Evolutionary conservation across 2,888 invertebrate genomes (phyloP), one percentile per base, ranked within the genome.

Genomic region (Temnothorax unifasciatus): DNA sequence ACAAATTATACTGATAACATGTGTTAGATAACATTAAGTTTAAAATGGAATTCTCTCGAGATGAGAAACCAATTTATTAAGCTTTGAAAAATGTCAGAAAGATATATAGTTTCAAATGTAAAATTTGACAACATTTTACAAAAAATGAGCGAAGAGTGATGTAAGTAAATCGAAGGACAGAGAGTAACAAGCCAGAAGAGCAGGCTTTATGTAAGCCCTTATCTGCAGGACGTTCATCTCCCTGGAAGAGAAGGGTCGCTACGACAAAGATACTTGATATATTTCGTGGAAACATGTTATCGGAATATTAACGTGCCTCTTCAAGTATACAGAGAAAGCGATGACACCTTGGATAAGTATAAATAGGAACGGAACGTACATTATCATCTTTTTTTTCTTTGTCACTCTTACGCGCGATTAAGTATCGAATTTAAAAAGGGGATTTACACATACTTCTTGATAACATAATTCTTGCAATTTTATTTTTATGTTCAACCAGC

Each of bases 271-370:
- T 64, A 69, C 52, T 63, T 86, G 71, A 84, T 85, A 82, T 34
- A 74, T 76, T 76, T 29, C 25, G 13, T 41, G 59, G 68, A 84
- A 38, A 21, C 71, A 79, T 81, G 84, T 86, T 90, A 89, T 87
- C 87, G 81, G 86, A 90, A 89, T 89, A 90, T 89, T 90, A 89
- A 88, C 87, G 84, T 81, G 25, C 71, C 5, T 68, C n/a, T 68
- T 68, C 25, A 29, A 50, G 8, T 21, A 41, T 64, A 18, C 18
- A n/a, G 18, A 13, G 11, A 52, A 64, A 15, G 18, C 2, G 52
- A 76, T 52, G 41, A 54, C 18, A 68, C 3, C n/a, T 25, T 41
- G 9, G 68, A 77, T 77, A 29, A 54, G 13, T 77, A 21, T 66
- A 52, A 54, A 66, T 18, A 52, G 18, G 25, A 18, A 41, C 25